Conservation (phyloP, 2,113 vertebrate genomes). For the Catharus bicknelli region DNA sequence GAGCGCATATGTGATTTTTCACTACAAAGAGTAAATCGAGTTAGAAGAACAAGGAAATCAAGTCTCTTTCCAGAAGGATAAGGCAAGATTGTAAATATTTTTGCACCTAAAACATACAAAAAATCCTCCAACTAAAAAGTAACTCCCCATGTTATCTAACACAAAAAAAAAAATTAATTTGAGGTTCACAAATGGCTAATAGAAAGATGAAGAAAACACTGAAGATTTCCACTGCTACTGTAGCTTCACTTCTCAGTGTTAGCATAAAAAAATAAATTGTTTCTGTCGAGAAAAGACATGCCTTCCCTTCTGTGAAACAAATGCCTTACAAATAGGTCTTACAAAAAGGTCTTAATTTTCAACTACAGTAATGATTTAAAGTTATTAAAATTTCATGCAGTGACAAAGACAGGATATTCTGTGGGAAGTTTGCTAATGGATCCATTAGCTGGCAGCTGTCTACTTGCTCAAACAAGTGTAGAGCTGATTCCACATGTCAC, state of each 20-base stretch:
- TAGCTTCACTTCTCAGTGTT: not conserved
- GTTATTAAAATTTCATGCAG: constrained; percentile 40
- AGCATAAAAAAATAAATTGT: not conserved
- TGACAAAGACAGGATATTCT: not conserved
- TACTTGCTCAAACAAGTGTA: not conserved
- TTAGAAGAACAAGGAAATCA: not conserved
- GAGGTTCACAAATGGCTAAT: not conserved
- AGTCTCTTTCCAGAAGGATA: not conserved
- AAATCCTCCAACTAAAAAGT: not conserved
- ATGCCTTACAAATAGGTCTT: not conserved
- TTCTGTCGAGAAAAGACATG: not conserved
- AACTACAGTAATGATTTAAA: not conserved
- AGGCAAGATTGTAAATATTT: not conserved
- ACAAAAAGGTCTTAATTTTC: not conserved
- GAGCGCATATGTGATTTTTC: not conserved
- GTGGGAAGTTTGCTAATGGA: not conserved
- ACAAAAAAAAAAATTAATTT: not conserved
- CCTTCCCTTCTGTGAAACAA: not conserved
- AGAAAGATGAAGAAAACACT: not conserved
- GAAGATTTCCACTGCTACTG: not conserved
- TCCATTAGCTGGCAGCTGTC: constrained; percentile 19
- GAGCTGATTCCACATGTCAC: not conserved
- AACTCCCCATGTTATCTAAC: not conserved
- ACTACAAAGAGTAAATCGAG: not conserved
- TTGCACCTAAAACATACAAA: not conserved